Evolutionary conservation across 2,888 invertebrate species (phyloP), one percentile per base, ranked within the genome.

Genomic region (Platypus cylindrus): DNA sequence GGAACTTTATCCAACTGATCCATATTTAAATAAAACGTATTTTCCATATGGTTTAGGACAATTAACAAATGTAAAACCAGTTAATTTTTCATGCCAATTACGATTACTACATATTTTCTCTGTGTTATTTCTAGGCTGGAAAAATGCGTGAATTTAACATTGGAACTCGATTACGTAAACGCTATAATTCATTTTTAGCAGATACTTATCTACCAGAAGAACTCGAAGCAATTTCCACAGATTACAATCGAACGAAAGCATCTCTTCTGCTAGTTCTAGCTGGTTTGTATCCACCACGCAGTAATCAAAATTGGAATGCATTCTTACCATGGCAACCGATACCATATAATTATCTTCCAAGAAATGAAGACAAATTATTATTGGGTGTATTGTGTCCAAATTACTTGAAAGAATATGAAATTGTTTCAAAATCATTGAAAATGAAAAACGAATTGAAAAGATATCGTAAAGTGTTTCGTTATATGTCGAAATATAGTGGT

Each of bases 1-100:
- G 27, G 70, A 71, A 46, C 70, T 75, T 4, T 85, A 78, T 54
- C 78, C 81, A 2, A 75, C 66, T 43, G 82, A 84, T 64, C 75
- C 76, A 2, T 66, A 77, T 44, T 60, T 59, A 18, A 70, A 78
- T 51, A 66, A 73, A 47, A 66, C 68, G 9, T 71, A 71, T 56
- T 75, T 73, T 65, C 81, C 82, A 9, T 75, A 71, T 48, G 83
- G 83, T 30, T 76, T 75, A 66, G 82, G 80, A 34, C 80, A 83
- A 56, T 62, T 86, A 30, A 82, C 83, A 30, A 74, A 72, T 59
- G 83, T 80, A 64, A 20, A 20, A 20, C 5, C 20, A 20, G 5
- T 9, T 20, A 7, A 5, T 20, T 20, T 17, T 22, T 17, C 27
- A 17, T 13, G 25, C 9, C 20, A 7, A 20, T 20, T 7, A 7